Base-by-base conservation (phyloP, 2,113 vertebrate species). In the Corynorhinus townsendii region DNA sequence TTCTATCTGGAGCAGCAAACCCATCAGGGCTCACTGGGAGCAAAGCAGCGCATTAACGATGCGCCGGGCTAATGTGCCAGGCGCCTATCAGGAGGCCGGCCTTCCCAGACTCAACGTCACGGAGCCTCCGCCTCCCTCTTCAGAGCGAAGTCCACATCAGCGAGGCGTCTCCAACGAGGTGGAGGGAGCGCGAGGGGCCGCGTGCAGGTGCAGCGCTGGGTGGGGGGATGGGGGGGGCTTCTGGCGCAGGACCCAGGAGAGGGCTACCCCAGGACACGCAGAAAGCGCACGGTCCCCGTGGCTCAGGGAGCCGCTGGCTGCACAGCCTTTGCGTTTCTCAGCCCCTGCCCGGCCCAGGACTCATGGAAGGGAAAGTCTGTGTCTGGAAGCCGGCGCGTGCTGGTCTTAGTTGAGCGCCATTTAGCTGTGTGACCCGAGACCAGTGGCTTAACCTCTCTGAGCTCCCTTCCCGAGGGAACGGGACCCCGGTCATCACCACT, bases 1-100 rank as follows among this genome's bases (percentile, higher is more conserved):
- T 88, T 92, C 96, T 87, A 87, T 97, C 98, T 93, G 94, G 95
- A 85, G 94, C 95, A 86, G 91, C 66, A 30, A 96, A 94, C 0
- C 2, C 95, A 96, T 92, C 69, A 30, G 2, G 3, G 54, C 54
- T 56, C 54, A 20, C 54, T 56, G 20, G 7, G 49, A 90, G 84
- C 91, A 92, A 52, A 97, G 95, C 95, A 93, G 95, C 54, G 12
- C 90, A 52, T 91, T 86, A 86, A 93, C 71, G 80, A 91, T n/a
- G n/a, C n/a, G n/a, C n/a, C n/a, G n/a, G n/a, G n/a, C n/a, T n/a
- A n/a, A n/a, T n/a, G n/a, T n/a, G n/a, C 33, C 90, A 89, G 93
- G 88, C 95, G 95, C 96, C 7, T 82, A 90, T 56, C 88, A 89
- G 92, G 30, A 73, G 47, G 82, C 64, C 80, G 85, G 90, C 90